Evolutionary conservation across 2,888 invertebrate genomes (phyloP).

Genomic region (Ecliptopera silaceata): DNA sequence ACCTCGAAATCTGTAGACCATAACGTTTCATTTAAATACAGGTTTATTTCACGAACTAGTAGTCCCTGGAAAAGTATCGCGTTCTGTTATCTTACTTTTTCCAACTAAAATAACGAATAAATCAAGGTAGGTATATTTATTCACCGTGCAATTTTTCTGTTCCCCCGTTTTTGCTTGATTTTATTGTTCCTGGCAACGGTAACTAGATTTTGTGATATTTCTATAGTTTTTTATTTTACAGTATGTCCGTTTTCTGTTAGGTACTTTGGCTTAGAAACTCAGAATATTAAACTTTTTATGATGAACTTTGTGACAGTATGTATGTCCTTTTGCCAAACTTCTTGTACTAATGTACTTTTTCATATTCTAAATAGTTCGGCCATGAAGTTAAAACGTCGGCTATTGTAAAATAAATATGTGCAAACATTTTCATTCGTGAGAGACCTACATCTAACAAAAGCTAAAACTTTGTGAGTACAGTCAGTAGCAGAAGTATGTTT

Average conservation of each 20-base stretch:
- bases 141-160: background rate
- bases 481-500: background rate
- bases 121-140: constrained; percentile 1
- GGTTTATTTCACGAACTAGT: constrained; percentile 62
- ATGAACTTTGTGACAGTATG: no score
- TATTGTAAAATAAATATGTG: constrained; percentile 1
- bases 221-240: background rate
- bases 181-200: background rate
- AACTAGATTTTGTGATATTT: background rate
- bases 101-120: constrained; percentile 18
- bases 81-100: constrained; percentile 40
- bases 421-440: background rate
- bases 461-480: background rate
- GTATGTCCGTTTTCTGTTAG: background rate
- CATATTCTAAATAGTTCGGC: background rate
- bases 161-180: background rate
- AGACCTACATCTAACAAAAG: background rate
- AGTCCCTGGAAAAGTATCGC: constrained; percentile 35
- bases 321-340: background rate
- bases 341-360: constrained; percentile 1
- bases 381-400: background rate
- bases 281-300: background rate
- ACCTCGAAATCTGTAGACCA: constrained; percentile 48
- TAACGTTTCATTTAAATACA: constrained; percentile 66
- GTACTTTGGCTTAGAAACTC: background rate